Conservation (phyloP, 2,113 vertebrate species). For the Ploceus nigricollis region DNA sequence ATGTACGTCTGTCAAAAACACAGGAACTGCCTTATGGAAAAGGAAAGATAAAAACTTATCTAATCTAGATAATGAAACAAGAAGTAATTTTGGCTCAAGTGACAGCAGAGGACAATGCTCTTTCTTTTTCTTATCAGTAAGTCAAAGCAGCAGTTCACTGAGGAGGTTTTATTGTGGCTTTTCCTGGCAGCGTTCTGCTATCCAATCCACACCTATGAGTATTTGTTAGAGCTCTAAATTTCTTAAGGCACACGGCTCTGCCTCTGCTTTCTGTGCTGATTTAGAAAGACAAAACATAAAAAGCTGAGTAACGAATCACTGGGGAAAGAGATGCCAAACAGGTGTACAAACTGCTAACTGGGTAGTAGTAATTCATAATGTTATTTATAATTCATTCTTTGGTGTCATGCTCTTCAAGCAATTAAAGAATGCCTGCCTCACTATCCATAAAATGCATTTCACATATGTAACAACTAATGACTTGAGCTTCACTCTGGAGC, state of each 20-base stretch:
- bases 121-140: conserved; percentile 38
- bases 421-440: not conserved
- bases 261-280: not conserved
- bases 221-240: conserved; percentile 10
- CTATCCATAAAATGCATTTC: conserved; percentile 10
- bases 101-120: conserved; percentile 34
- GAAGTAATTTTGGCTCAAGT: conserved; percentile 18
- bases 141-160: not conserved
- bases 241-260: not conserved
- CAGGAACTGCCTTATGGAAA: conserved; percentile 22
- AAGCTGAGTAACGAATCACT: not conserved
- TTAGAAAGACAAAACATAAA: not conserved
- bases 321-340: not conserved
- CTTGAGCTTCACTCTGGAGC: not conserved
- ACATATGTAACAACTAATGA: not conserved
- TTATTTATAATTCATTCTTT: not conserved
- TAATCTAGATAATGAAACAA: conserved; percentile 19
- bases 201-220: not conserved
- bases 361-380: not conserved
- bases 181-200: not conserved
- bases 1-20: conserved; percentile 22
- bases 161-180: not conserved
- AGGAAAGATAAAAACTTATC: conserved; percentile 51
- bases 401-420: not conserved
- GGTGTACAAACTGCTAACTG: not conserved